Evolutionary conservation across 2,888 invertebrate genomes (phyloP).

Genomic region (Oegoconia quadripuncta): DNA sequence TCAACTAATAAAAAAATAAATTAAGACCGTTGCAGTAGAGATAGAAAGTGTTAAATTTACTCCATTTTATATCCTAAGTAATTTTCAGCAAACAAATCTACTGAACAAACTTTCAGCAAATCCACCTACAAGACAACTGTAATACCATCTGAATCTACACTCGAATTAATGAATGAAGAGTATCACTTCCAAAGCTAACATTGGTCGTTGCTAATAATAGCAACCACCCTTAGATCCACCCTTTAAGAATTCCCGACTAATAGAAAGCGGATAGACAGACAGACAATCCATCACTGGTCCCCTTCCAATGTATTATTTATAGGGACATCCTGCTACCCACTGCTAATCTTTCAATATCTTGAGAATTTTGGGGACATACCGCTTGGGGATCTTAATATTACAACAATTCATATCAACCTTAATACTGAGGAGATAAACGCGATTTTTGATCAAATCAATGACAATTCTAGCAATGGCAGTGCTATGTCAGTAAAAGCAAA

Average conservation of each 20-base stretch:
- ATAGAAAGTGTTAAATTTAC: too few species aligned
- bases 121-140: conserved; percentile 42
- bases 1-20: too few species aligned
- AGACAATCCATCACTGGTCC: conserved; percentile 72
- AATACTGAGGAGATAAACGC: conserved; percentile 33
- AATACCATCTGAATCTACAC: conserved; percentile 38
- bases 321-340: conserved; percentile 68
- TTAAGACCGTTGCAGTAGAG: too few species aligned
- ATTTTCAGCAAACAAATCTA: too few species aligned
- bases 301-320: conserved; percentile 77
- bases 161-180: conserved; percentile 56
- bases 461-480: conserved; percentile 27
- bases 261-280: conserved; percentile 74
- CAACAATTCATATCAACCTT: conserved; percentile 24
- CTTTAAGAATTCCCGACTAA: conserved; percentile 76
- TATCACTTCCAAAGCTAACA: conserved; percentile 68
- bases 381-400: conserved; percentile 36
- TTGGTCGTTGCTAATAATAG: conserved; percentile 66
- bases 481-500: conserved; percentile 41
- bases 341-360: conserved; percentile 79
- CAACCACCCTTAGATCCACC: conserved; percentile 63
- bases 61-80: too few species aligned
- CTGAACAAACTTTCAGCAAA: too few species aligned
- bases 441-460: conserved; percentile 30
- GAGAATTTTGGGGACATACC: conserved; percentile 65